Percentiles rank a stretch among this genome's conserved stretches.
Conservation (phyloP, 2,797 vertebrate genomes). For the Pipistrellus nathusii region DNA sequence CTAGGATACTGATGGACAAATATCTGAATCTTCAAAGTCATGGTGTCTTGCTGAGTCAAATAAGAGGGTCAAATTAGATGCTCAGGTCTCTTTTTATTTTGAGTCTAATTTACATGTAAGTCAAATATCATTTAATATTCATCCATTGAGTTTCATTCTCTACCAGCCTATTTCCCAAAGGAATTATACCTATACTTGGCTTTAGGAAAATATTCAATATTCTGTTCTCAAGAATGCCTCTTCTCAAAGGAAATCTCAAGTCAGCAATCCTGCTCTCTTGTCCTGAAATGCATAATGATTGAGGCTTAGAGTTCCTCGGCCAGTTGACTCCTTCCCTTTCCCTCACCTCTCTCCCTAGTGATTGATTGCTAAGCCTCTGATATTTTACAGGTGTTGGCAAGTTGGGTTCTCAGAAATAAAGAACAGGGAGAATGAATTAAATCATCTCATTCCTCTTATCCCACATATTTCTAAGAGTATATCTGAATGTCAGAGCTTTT, state of each 20-base stretch:
- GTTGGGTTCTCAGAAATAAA: conserved; percentile 78
- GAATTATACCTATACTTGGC: background rate
- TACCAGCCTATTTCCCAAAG: conserved; percentile 14
- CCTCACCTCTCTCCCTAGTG: conserved; percentile 36
- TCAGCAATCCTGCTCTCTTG: conserved; percentile 26
- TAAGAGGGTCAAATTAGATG: background rate
- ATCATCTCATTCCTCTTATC: background rate
- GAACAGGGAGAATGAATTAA: conserved; percentile 63
- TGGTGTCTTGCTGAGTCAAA: conserved; percentile 5
- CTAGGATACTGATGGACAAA: background rate
- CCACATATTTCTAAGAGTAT: conserved; percentile 1
- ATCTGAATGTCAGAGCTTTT: conserved; percentile 27
- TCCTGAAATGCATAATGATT: conserved; percentile 50
- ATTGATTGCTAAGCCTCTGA: conserved; percentile 68
- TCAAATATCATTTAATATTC: conserved; percentile 49
- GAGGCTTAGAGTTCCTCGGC: conserved; percentile 75
- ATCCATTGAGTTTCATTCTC: conserved; percentile 39
- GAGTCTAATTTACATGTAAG: background rate
- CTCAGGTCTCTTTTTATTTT: background rate
- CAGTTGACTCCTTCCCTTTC: background rate
- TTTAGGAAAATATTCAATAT: conserved; percentile 45
- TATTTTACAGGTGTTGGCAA: conserved; percentile 64
- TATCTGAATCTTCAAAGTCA: background rate
- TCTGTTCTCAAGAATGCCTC: background rate
- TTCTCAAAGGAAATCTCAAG: conserved; percentile 60